Base-by-base conservation (phyloP, 2,113 vertebrate species). In the Platycercus adscitus region DNA sequence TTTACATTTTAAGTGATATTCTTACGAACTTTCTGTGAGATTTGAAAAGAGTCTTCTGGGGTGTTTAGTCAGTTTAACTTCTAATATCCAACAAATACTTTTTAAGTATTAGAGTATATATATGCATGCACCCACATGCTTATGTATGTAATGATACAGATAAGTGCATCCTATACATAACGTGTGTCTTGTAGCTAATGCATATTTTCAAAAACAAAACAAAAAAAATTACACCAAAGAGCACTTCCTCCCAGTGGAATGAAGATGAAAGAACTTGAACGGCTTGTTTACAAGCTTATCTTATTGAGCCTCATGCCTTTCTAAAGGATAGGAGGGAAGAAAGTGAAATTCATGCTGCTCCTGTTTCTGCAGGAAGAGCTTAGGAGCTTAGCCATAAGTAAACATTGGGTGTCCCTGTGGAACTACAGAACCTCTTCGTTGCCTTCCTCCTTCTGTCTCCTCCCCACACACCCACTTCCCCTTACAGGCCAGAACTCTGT, bases 211-310 rank as follows among this genome's bases (percentile, higher is more conserved):
- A 63, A 82, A 53, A 13, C 5, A 21, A 37, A 49, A n/a, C 4
- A 68, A 65, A 52, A 53, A 41, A 52, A 50, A 13, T 9, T 4
- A 9, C 10, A 11, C 11, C 4, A 33, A 76, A 72, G 47, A 47
- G 21, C 6, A 29, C 15, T 52, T 89, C 24, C 23, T 69, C 17
- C 12, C 11, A 66, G 37, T 61, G 68, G 11, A 92, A 83, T 49
- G 31, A 73, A 37, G 68, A 44, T 86, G 41, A 91, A 92, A 80
- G 83, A 77, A 44, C n/a, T 56, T 70, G 64, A 91, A 92, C 41
- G 60, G 18, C 11, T 83, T 94, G 41, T 86, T 91, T 91, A 77
- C 53, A 73, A 56, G 13, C 35, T 73, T 80, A 28, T 49, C 53
- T 86, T 53, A 66, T 12, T 92, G 37, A 89, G 25, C 28, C 37